phyloP scores from a whole-genome alignment of 1,140 invertebrate species.

The Dolichoris vasculosae region DNA sequence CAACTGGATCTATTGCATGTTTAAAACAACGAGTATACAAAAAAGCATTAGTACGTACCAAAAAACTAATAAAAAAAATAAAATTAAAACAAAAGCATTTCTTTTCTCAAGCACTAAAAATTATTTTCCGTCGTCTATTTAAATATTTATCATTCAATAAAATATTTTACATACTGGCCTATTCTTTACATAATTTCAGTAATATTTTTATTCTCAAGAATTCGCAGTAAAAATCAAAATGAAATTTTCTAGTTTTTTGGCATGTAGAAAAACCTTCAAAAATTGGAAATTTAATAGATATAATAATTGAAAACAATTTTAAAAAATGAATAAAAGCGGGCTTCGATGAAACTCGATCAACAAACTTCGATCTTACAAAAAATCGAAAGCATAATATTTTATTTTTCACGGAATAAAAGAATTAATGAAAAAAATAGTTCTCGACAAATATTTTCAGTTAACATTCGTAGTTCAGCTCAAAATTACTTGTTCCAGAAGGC shows the following conservation, averaged over 20 bases:
- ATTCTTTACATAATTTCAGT: conserved; percentile 12
- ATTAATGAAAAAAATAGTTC: neutral
- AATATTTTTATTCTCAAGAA: neutral
- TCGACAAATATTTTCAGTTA: neutral
- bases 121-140: neutral
- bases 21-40: conserved; percentile 25
- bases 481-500: conserved; percentile 72
- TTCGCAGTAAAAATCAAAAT: conserved; percentile 6
- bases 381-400: neutral
- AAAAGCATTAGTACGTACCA: conserved; percentile 30
- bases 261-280: neutral
- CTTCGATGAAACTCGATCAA: neutral
- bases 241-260: neutral
- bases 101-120: conserved; percentile 39
- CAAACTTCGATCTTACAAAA: neutral
- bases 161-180: conserved; percentile 21
- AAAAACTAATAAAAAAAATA: conserved; percentile 39
- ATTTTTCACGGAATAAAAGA: neutral
- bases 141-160: conserved; percentile 35
- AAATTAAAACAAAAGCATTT: conserved; percentile 21
- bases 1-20: neutral
- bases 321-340: neutral
- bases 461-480: neutral
- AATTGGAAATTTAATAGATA: neutral
- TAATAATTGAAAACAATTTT: neutral